These are phyloP conservation scores for Neoscelio sp. DNA, from an alignment of 2,888 invertebrate genomes.

Conservation along the genomic window DNA sequence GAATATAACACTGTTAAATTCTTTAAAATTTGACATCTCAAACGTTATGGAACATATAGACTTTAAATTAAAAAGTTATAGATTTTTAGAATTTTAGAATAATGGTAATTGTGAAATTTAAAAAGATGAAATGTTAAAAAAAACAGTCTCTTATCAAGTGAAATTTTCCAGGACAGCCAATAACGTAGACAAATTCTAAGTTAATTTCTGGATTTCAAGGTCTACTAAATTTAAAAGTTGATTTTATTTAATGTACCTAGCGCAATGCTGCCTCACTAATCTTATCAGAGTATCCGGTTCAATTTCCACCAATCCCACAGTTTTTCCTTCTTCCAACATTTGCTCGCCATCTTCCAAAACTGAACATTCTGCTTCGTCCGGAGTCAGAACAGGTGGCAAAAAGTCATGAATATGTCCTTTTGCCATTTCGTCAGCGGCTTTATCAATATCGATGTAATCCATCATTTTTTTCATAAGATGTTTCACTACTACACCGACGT, in stretches of 20 bases:
- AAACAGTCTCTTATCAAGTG: no score
- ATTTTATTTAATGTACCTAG: constrained; percentile 73
- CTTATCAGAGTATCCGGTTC: constrained; percentile 87
- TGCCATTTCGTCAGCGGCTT: constrained; percentile 94
- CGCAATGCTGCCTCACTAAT: constrained; percentile 83
- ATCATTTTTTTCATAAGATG: constrained; percentile 85
- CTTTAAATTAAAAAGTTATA: no score
- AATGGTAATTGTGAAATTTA: no score
- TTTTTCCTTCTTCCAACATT: constrained; percentile 86
- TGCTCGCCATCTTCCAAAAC: constrained; percentile 89
- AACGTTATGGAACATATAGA: no score
- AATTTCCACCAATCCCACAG: constrained; percentile 87
- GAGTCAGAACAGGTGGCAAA: constrained; percentile 91
- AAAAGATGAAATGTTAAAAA: no score
- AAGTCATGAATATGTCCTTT: constrained; percentile 93
- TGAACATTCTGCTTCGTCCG: constrained; percentile 88
- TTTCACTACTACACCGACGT: constrained; percentile 37
- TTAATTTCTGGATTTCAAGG: no score
- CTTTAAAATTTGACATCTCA: no score
- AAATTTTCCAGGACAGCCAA: no score
- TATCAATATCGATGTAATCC: constrained; percentile 86
- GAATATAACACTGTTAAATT: no score
- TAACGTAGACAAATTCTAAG: no score
- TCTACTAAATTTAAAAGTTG: no score
- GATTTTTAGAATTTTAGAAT: no score